Evolutionary conservation across 2,888 invertebrate genomes (phyloP), one percentile per base, ranked within the genome.

Genomic region (Papilio gigon): DNA sequence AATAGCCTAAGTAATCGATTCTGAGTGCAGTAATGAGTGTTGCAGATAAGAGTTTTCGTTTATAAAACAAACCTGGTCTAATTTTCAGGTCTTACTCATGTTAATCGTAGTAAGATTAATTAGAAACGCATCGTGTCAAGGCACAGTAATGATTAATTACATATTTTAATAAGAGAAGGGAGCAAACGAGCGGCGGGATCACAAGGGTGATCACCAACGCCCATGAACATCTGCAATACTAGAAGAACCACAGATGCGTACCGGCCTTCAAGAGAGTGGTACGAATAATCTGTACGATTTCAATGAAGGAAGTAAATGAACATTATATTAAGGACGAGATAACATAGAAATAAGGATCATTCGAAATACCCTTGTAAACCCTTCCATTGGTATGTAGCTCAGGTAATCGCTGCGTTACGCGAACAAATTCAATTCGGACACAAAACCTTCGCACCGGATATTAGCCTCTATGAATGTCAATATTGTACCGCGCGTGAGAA

Each of bases 381-480:
- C 37, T 37, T 22, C n/a, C 12, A 50, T 63, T 50, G 4, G 33
- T 47, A 63, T 65, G 27, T 65, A 27, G 14, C 40, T 27, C 37
- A 56, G 65, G 65, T 65, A 65, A 56, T 37, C 50, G 14, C 63
- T 17, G 40, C 40, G 20, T 56, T 58, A 65, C 58, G 30, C 42
- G 33, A 30, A 65, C 22, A 30, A 44, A 44, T 58, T 59, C 42
- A 40, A 44, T 65, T 65, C 33, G 35, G 30, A 42, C 58, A 27
- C 30, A 30, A 44, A 65, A 44, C 22, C 14, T 33, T n/a, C 22
- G 40, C 20, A 22, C 44, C 65, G 58, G 65, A 44, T 59, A 65
- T 65, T 58, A 58, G 33, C 58, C 42, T 17, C 53, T 53, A 64
- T 40, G 64, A 53, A 65, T 58, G 40, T 42, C 56, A 65, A 65